A percentile compares a stretch with the other conserved stretches of the same genome.
Conservation (phyloP, 2,113 vertebrate species). For the Narcine bancroftii region DNA sequence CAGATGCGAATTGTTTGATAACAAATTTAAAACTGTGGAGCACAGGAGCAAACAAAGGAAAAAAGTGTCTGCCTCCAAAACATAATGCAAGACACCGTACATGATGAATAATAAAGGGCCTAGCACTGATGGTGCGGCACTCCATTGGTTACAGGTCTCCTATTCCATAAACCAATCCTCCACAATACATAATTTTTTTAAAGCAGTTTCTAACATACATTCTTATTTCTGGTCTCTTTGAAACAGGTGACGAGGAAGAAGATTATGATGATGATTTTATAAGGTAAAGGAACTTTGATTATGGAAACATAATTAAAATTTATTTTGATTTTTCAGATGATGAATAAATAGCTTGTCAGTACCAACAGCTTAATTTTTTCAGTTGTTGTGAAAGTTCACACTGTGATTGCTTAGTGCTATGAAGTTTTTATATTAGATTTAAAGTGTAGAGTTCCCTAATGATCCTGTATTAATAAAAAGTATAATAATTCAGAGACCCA, state of each 20-base stretch:
- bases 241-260: conserved; percentile 66
- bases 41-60: too few relatives aligned
- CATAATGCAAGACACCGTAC: too few relatives aligned
- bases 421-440: neutral
- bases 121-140: too few relatives aligned
- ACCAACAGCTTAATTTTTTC: neutral
- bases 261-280: conserved; percentile 88
- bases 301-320: neutral
- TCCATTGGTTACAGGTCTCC: too few relatives aligned
- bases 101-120: too few relatives aligned
- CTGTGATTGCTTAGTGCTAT: neutral
- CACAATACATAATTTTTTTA: too few relatives aligned
- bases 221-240: conserved; percentile 40
- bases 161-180: too few relatives aligned
- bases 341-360: neutral
- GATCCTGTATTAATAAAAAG: neutral
- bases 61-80: too few relatives aligned
- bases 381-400: neutral
- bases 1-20: too few relatives aligned
- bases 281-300: conserved; percentile 59
- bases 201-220: neutral
- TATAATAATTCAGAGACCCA: neutral
- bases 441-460: neutral
- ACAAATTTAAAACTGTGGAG: too few relatives aligned
- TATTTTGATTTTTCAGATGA: neutral